Evolutionary conservation across 2,888 invertebrate genomes (phyloP), one percentile per base, ranked within the genome.

Genomic region (Apeira syringaria): DNA sequence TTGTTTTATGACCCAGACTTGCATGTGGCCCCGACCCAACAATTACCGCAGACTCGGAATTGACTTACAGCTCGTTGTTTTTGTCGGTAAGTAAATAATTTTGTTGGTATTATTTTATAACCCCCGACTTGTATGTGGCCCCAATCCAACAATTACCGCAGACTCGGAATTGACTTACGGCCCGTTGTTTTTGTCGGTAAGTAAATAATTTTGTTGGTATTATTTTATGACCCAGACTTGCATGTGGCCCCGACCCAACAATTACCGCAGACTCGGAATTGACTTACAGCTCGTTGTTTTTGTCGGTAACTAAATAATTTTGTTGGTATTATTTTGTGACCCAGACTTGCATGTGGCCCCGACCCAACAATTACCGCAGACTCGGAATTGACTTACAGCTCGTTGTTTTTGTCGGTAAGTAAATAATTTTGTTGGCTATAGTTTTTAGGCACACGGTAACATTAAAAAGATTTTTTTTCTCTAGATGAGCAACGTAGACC

Each of bases 101-200:
- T n/a, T n/a, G n/a, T n/a, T n/a, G 57, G 60, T 62, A 64, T 62
- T 70, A 66, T 66, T 70, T 72, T 74, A 70, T 64, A 59, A 57
- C n/a, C 51, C 53, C 41, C 54, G 37, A 50, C 40, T 52, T 46
- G 42, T 56, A 61, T 53, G 47, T 50, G 49, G 50, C 41, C 44
- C 36, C 30, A 48, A 30, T 50, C 51, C 49, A 53, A 50, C 45
- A 53, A 49, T 53, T 50, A 56, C 48, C 40, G 37, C 31, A 25
- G 26, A 15, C 40, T 38, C 15, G 24, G 47, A 55, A 51, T 47
- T 50, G 43, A 52, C 47, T 38, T 24, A 36, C 10, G 25, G 15
- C 11, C 11, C 15, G 47, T 39, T 29, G 22, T 33, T 22, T 35
- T 46, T 34, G 28, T 39, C 27, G 26, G 7, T 13, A 18, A 27